Evolutionary conservation across 2,113 vertebrate genomes (phyloP).

Genomic region (Osmerus mordax): DNA sequence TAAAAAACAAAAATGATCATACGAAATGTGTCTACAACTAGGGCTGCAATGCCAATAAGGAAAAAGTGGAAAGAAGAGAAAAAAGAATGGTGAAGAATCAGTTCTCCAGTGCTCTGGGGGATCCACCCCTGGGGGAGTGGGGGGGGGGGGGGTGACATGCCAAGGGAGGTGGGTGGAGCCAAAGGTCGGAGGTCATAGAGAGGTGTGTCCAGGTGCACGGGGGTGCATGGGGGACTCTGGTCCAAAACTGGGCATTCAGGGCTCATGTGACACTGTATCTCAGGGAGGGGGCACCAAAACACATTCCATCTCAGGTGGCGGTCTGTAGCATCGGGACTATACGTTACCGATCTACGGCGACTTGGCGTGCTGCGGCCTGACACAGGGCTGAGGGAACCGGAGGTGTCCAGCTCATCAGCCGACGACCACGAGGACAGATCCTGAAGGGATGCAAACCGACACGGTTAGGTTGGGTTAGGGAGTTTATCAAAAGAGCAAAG

Average conservation of each 20-base stretch:
- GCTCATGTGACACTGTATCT: slow-evolving; percentile 32
- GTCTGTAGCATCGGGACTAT: slow-evolving; percentile 11
- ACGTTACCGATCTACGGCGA: slow-evolving; percentile 89
- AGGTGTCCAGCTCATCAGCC: slow-evolving; percentile 91
- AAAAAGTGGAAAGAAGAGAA: slow-evolving; percentile 43
- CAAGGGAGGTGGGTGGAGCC: slow-evolving; percentile 57
- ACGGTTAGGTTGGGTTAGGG: not conserved
- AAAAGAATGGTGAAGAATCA: slow-evolving; percentile 48
- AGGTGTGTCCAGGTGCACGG: slow-evolving; percentile 39
- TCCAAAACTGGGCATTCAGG: slow-evolving; percentile 38
- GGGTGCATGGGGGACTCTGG: slow-evolving; percentile 60
- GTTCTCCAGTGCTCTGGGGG: slow-evolving; percentile 25
- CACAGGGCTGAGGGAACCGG: slow-evolving; percentile 89
- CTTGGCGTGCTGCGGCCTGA: slow-evolving; percentile 90
- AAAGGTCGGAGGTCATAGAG: slow-evolving; percentile 36
- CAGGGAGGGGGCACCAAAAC: slow-evolving; percentile 31
- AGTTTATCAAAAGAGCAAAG: not conserved
- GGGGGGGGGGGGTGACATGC: slow-evolving; percentile 45
- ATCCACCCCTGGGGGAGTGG: slow-evolving; percentile 38
- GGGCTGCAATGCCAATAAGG: slow-evolving; percentile 57
- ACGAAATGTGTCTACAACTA: slow-evolving; percentile 63
- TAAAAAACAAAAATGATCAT: no score
- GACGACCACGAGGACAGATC: slow-evolving; percentile 96
- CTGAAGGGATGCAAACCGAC: slow-evolving; percentile 55
- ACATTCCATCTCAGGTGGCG: slow-evolving; percentile 37